These are phyloP conservation scores for Drosophila simulans DNA, from an alignment of 1,140 invertebrate genomes.

Conservation along the genomic window DNA sequence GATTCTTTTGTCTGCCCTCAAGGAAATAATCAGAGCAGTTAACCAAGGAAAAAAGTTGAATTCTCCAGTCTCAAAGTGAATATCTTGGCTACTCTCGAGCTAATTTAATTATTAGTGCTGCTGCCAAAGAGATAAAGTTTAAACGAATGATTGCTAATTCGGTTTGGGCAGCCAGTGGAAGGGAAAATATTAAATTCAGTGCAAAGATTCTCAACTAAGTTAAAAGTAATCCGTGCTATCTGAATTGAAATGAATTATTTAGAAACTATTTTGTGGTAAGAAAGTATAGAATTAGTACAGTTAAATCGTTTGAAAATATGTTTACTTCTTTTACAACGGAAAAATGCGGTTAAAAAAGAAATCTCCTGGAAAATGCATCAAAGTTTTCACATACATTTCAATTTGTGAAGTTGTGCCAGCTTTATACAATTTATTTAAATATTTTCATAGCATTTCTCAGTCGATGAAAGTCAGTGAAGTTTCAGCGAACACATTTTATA, in stretches of 20 bases:
- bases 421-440: not conserved
- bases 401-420: not conserved
- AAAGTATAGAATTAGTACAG: not conserved
- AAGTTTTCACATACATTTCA: not conserved
- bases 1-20: constrained; percentile 19
- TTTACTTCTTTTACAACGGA: too few species aligned
- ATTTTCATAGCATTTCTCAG: constrained; percentile 4
- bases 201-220: not conserved
- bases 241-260: constrained; percentile 64
- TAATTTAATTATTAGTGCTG: constrained; percentile 33
- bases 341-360: not conserved
- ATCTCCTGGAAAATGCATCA: not conserved
- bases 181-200: constrained; percentile 16
- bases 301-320: not conserved
- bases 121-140: not conserved
- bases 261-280: constrained; percentile 75
- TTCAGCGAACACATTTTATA: constrained; percentile 33
- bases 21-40: constrained; percentile 28
- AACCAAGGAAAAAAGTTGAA: constrained; percentile 21
- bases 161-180: constrained; percentile 31
- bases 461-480: not conserved
- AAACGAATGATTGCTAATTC: constrained; percentile 28
- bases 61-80: constrained; percentile 30
- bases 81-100: constrained; percentile 1
- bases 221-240: not conserved